phyloP scores from a whole-genome alignment of 2,797 vertebrate species.

The Cuculus canorus region DNA sequence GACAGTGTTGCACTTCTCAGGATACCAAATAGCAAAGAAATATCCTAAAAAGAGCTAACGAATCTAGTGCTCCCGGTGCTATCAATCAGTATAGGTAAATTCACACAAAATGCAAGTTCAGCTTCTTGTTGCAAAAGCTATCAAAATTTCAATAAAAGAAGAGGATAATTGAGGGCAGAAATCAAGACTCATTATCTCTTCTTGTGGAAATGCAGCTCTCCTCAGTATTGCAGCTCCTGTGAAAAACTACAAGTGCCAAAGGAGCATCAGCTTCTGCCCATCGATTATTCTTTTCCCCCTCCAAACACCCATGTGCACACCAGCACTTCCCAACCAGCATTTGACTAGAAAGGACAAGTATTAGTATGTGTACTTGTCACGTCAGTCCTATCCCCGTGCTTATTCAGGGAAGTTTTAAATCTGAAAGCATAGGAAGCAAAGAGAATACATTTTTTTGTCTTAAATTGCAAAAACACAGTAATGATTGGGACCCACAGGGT shows the following conservation, averaged over 20 bases:
- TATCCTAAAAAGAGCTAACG: background rate
- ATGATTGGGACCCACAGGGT: background rate
- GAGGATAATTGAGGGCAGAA: background rate
- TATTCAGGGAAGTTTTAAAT: background rate
- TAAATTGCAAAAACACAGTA: rapidly evolving
- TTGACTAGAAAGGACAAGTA: background rate
- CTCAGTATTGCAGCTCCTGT: background rate
- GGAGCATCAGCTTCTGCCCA: background rate
- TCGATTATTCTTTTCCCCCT: background rate
- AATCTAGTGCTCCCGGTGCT: background rate
- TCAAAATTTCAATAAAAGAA: background rate
- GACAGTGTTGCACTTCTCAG: background rate
- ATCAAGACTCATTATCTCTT: background rate
- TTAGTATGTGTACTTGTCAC: background rate
- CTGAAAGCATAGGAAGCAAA: background rate
- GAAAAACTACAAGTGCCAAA: background rate
- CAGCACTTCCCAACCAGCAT: background rate
- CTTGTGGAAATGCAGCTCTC: background rate
- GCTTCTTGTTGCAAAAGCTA: background rate
- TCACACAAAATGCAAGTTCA: background rate
- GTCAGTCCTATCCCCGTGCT: background rate
- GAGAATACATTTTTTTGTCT: rapidly evolving
- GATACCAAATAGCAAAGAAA: background rate
- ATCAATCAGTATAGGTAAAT: background rate
- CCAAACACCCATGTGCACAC: rapidly evolving